Percentiles rank a stretch among this genome's conserved stretches.
Conservation (phyloP, 2,797 vertebrate genomes). For the Manis pentadactyla region DNA sequence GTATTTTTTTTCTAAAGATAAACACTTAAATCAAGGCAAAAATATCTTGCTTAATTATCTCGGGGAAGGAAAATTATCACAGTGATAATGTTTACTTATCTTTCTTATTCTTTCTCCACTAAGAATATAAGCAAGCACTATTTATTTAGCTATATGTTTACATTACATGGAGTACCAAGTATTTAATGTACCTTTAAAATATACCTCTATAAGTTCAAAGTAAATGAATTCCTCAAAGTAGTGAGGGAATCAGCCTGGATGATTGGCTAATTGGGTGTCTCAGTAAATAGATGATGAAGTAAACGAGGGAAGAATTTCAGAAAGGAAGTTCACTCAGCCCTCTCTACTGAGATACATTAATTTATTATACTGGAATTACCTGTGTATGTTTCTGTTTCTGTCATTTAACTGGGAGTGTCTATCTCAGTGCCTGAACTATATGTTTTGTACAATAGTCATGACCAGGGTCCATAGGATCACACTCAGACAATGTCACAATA, state of each 20-base stretch:
- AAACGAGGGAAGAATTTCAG: background rate
- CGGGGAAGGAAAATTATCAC: background rate
- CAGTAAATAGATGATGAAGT: background rate
- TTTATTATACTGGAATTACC: background rate
- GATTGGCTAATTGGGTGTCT: background rate
- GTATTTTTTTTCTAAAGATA: background rate
- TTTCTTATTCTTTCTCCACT: background rate
- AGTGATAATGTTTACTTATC: constrained; percentile 17
- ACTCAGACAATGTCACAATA: background rate
- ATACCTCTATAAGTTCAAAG: background rate
- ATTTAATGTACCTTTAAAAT: background rate
- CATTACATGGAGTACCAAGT: background rate
- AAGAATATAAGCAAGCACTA: background rate
- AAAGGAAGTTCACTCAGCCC: background rate
- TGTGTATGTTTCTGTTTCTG: background rate
- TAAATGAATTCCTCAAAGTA: background rate
- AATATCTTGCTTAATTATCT: constrained; percentile 18
- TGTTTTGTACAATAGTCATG: background rate
- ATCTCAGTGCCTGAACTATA: background rate
- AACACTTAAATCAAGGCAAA: constrained; percentile 8
- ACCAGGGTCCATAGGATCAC: background rate
- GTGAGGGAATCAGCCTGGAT: background rate
- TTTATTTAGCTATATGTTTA: constrained; percentile 22
- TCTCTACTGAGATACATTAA: background rate
- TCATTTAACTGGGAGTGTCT: background rate